These are phyloP conservation scores for Euleptes europaea DNA, from an alignment of 2,113 vertebrate genomes.

Conservation along the genomic window DNA sequence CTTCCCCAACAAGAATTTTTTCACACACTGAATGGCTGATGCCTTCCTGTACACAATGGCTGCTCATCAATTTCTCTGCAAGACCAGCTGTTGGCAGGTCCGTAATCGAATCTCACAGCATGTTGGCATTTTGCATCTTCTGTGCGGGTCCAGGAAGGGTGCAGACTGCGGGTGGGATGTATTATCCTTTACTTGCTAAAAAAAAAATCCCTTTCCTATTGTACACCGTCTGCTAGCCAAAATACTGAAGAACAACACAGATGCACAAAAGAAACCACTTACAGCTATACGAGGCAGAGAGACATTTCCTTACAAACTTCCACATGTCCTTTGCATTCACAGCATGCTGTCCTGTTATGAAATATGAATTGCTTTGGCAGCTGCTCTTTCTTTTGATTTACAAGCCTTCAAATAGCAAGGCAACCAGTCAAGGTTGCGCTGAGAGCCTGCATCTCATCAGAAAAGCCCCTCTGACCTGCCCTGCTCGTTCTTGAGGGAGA, in stretches of 20 bases:
- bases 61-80: not conserved
- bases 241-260: not conserved
- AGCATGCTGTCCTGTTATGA: not conserved
- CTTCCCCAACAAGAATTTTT: not conserved
- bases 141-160: not conserved
- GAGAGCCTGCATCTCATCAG: not conserved
- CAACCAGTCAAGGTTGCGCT: not conserved
- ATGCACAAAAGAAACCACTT: not conserved
- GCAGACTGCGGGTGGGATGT: not conserved
- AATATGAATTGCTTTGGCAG: constrained; percentile 18
- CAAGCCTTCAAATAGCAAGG: not conserved
- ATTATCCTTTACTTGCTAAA: constrained; percentile 9
- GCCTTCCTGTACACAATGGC: not conserved
- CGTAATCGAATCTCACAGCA: not conserved
- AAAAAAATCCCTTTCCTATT: not conserved
- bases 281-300: not conserved
- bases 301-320: not conserved
- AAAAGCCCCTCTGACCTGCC: not conserved
- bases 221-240: not conserved
- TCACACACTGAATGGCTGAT: not conserved
- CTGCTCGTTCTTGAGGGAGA: not conserved
- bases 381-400: constrained; percentile 19
- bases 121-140: not conserved
- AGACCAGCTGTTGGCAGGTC: not conserved
- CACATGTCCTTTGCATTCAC: not conserved